phyloP scores from a whole-genome alignment of 1,140 invertebrate genomes.

The Caligus rogercresseyi region DNA sequence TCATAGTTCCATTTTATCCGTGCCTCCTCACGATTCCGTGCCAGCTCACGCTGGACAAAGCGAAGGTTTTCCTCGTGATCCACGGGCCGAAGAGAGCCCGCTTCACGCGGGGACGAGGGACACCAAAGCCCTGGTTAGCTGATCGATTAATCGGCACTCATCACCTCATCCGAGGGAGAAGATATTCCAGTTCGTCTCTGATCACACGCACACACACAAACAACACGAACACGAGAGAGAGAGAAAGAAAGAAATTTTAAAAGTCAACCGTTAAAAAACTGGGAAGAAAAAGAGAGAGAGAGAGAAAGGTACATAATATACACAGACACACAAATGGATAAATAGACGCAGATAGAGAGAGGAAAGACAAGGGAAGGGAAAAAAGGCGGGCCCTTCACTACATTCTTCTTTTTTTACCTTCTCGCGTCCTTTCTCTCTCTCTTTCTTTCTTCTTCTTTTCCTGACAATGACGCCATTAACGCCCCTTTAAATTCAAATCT shows the following conservation, averaged over 20 bases:
- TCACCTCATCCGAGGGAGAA: too few species aligned
- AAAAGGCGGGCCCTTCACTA: background rate
- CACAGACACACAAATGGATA: too few species aligned
- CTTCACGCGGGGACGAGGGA: conserved; percentile 22
- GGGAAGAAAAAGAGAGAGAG: conserved; percentile 16
- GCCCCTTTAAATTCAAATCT: background rate
- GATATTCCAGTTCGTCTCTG: too few species aligned
- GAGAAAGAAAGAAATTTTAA: background rate
- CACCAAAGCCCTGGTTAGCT: background rate
- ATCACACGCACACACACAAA: conserved; percentile 5
- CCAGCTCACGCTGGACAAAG: background rate
- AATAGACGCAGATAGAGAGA: too few species aligned
- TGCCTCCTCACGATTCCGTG: background rate
- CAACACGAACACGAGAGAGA: background rate
- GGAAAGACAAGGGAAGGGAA: background rate
- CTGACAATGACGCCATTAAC: background rate
- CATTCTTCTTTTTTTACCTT: background rate
- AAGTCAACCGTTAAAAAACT: background rate
- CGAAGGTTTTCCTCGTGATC: background rate
- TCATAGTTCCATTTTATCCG: background rate
- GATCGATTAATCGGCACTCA: conserved; percentile 19
- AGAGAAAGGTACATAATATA: conserved; percentile 5
- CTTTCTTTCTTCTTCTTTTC: background rate
- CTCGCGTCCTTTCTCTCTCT: background rate
- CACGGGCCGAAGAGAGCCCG: conserved; percentile 21